These are phyloP conservation scores for Xiphophorus maculatus DNA, from an alignment of 2,113 vertebrate species.

Conservation along the genomic window DNA sequence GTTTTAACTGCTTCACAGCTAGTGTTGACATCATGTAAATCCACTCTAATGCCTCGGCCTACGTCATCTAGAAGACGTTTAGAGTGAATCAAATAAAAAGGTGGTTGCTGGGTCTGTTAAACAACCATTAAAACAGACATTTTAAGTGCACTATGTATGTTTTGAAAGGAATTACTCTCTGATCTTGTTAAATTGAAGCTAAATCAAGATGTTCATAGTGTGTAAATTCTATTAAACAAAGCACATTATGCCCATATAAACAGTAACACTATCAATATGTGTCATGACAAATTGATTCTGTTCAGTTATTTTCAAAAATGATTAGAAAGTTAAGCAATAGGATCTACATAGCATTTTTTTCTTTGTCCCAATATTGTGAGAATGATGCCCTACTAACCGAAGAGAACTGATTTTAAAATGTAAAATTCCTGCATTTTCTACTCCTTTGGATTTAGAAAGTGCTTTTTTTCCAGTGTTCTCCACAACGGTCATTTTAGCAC, in stretches of 20 bases:
- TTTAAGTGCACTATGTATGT: neutral
- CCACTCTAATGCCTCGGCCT: neutral
- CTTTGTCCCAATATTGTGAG: no score
- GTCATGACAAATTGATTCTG: neutral
- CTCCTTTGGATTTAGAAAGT: no score
- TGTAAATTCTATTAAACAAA: neutral
- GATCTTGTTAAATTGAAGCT: neutral
- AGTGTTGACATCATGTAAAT: conserved; percentile 17
- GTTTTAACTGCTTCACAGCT: neutral
- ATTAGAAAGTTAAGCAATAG: neutral
- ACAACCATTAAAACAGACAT: neutral
- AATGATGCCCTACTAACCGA: neutral
- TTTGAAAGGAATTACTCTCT: conserved; percentile 1
- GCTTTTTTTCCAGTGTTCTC: no score
- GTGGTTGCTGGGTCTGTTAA: neutral
- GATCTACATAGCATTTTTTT: neutral
- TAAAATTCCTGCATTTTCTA: no score
- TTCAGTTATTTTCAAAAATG: conserved; percentile 1
- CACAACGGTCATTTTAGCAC: neutral
- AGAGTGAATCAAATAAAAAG: no score
- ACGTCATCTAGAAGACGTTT: conserved; percentile 7
- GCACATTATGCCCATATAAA: neutral
- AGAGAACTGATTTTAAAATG: neutral
- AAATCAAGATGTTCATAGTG: conserved; percentile 13
- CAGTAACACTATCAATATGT: neutral